Percentiles rank a stretch among this genome's conserved stretches.
Conservation (phyloP, 2,888 invertebrate genomes). For the Caenorhabditis doughertyi region DNA sequence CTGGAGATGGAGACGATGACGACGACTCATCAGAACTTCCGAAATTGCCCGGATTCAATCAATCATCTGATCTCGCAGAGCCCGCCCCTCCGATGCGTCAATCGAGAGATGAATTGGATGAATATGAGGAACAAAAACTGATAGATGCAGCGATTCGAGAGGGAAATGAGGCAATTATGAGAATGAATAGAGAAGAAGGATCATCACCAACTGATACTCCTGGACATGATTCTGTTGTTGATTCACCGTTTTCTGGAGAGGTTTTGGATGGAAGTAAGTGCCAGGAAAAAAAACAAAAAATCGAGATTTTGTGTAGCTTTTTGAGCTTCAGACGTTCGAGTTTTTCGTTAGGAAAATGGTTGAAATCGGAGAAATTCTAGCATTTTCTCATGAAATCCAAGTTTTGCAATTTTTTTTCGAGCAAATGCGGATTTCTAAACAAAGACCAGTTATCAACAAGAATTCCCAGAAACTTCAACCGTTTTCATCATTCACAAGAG, state of each 20-base stretch:
- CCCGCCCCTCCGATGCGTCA: slow-evolving; percentile 64
- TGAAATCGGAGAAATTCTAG: too few species aligned
- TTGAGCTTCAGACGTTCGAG: too few species aligned
- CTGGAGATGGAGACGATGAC: slow-evolving; percentile 60
- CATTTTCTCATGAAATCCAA: too few species aligned
- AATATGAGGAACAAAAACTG: slow-evolving; percentile 66
- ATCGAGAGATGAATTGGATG: slow-evolving; percentile 55
- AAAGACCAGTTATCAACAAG: too few species aligned
- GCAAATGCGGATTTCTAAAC: too few species aligned
- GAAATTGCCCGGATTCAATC: slow-evolving; percentile 19
- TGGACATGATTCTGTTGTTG: slow-evolving; percentile 8
- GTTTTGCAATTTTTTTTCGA: too few species aligned
- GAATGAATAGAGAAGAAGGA: slow-evolving; percentile 12
- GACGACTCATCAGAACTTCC: slow-evolving; percentile 17
- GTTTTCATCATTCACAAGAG: too few species aligned
- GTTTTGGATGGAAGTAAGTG: slow-evolving; percentile 11
- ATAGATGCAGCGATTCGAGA: slow-evolving; percentile 64
- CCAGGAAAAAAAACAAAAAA: too few species aligned
- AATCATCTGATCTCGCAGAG: slow-evolving; percentile 47
- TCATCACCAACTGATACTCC: slow-evolving; percentile 46
- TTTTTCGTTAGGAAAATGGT: too few species aligned
- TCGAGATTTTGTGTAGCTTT: too few species aligned
- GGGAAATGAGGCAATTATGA: slow-evolving; percentile 37
- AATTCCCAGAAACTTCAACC: too few species aligned
- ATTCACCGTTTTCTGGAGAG: neutral